phyloP scores from a whole-genome alignment of 1,140 invertebrate genomes.

The Hestina assimilis region DNA sequence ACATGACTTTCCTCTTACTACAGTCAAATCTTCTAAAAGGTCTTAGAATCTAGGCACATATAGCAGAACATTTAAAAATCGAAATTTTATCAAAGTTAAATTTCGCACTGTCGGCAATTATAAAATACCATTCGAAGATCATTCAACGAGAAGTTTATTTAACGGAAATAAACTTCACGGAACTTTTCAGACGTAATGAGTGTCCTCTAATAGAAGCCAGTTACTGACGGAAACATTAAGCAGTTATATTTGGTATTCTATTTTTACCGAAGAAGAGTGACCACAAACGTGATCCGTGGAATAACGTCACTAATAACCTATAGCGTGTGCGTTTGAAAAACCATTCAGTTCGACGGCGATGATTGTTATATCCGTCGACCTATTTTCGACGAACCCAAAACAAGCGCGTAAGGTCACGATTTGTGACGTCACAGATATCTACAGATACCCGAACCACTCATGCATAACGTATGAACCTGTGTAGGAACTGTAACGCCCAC shows the following conservation, averaged over 20 bases:
- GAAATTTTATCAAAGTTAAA: too few relatives aligned
- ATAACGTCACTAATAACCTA: slow-evolving; percentile 1
- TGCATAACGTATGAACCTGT: slow-evolving; percentile 4
- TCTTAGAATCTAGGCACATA: too few relatives aligned
- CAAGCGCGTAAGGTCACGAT: slow-evolving; percentile 13
- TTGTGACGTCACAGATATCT: slow-evolving; percentile 10
- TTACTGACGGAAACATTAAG: neutral
- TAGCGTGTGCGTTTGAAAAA: neutral
- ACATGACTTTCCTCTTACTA: too few relatives aligned
- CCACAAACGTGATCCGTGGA: neutral
- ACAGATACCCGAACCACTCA: neutral
- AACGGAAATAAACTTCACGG: too few relatives aligned
- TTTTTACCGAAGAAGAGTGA: neutral
- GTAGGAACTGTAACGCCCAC: neutral
- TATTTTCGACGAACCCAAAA: slow-evolving; percentile 10
- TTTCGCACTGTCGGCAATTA: too few relatives aligned
- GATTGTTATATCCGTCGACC: slow-evolving; percentile 7
- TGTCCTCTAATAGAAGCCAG: too few relatives aligned
- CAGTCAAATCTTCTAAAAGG: too few relatives aligned
- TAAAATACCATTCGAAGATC: too few relatives aligned
- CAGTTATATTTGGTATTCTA: neutral
- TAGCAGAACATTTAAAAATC: too few relatives aligned
- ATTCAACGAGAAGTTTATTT: too few relatives aligned
- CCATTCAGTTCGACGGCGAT: neutral
- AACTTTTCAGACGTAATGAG: too few relatives aligned